Conservation (phyloP, 2,113 vertebrate species). For the Laterallus jamaicensis region DNA sequence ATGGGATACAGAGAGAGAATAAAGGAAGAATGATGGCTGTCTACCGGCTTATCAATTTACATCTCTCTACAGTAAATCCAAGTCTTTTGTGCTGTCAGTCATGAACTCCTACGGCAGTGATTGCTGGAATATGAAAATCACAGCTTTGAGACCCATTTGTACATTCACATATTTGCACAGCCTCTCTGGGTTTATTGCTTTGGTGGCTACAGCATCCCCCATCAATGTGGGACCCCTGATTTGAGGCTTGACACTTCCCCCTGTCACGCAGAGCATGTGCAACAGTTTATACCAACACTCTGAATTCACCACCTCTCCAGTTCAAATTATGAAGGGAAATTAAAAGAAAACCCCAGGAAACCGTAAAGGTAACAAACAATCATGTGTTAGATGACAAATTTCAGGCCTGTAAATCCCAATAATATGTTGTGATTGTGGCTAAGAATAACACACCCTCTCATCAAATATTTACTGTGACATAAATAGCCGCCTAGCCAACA, state of each 20-base stretch:
- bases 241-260: neutral
- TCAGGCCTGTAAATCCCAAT: neutral
- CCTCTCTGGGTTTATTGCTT: neutral
- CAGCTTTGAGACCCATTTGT: neutral
- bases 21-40: slow-evolving; percentile 43
- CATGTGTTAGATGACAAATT: neutral
- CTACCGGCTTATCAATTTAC: slow-evolving; percentile 58
- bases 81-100: slow-evolving; percentile 52
- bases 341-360: neutral
- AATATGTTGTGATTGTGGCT: neutral
- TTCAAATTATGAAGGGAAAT: neutral
- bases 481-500: neutral
- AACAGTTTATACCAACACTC: neutral
- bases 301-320: neutral
- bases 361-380: neutral
- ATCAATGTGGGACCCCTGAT: neutral
- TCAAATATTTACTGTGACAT: slow-evolving; percentile 41
- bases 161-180: neutral
- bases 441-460: slow-evolving; percentile 3
- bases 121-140: slow-evolving; percentile 34
- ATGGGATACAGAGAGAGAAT: slow-evolving; percentile 17
- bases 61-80: slow-evolving; percentile 48
- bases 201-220: neutral
- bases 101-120: neutral
- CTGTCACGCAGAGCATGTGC: neutral